A percentile compares a stretch with the other conserved stretches of the same genome.
Evolutionary conservation across 2,797 vertebrate genomes (phyloP).

Genomic region (Borostomias antarcticus): DNA sequence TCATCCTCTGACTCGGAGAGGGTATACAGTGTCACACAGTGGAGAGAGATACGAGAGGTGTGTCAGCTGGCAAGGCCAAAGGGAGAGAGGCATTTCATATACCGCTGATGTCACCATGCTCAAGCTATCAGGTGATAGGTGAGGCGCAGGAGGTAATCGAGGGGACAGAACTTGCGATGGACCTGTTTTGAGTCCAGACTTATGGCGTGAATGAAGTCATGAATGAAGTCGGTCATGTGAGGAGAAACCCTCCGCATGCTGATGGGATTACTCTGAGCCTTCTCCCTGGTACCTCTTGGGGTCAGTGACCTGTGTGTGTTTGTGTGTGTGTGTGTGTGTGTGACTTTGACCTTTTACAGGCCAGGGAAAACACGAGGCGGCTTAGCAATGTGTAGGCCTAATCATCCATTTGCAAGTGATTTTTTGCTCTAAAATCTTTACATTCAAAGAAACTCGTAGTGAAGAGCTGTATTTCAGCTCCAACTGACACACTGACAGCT

Average conservation of each 20-base stretch:
- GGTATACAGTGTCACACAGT: not conserved
- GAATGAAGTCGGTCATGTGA: constrained; percentile 2
- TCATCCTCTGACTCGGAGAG: not conserved
- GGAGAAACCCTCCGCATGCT: not conserved
- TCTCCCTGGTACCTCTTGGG: not conserved
- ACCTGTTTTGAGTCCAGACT: constrained; percentile 13
- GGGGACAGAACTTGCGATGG: not conserved
- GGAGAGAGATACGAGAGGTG: not conserved
- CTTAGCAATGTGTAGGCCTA: not conserved
- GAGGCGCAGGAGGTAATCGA: not conserved
- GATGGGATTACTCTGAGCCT: not conserved
- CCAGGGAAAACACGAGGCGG: not conserved
- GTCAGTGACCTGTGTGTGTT: not conserved
- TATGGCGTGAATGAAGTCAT: not conserved
- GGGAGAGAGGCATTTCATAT: not conserved
- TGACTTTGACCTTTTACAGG: not conserved
- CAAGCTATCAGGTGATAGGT: not conserved
- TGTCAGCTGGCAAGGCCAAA: not conserved
- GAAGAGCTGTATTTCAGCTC: not conserved
- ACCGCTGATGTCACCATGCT: not conserved
- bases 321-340: not conserved
- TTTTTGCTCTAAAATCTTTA: not conserved
- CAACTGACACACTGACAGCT: not conserved
- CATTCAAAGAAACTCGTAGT: not conserved
- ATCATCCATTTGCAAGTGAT: no score